Evolutionary conservation across 1,140 invertebrate species (phyloP).

Genomic region (Nylanderia fulva): DNA sequence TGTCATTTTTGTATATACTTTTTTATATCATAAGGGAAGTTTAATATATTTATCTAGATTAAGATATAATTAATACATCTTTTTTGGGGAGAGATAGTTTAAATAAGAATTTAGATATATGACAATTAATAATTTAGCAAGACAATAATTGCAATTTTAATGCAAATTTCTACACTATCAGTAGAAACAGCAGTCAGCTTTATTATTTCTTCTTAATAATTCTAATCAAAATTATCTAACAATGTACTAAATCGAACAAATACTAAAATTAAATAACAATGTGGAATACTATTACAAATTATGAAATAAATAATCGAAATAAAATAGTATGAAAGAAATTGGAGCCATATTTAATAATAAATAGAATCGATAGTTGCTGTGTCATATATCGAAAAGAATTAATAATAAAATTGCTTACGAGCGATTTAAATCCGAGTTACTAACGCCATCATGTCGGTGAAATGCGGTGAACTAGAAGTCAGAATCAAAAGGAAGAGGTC

Average conservation of each 20-base stretch:
- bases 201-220: neutral
- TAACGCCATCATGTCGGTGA: constrained; percentile 48
- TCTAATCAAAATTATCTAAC: neutral
- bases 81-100: neutral
- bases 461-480: neutral
- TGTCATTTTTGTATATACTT: neutral
- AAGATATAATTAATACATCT: too few species aligned
- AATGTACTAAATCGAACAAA: too few species aligned
- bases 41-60: too few species aligned
- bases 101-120: neutral
- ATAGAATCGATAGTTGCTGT: neutral
- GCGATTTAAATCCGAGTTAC: neutral
- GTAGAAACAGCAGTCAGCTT: neutral
- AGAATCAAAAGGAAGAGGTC: constrained; percentile 9
- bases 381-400: neutral
- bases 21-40: neutral
- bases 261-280: neutral
- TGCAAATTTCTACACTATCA: neutral
- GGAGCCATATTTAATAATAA: neutral
- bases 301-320: neutral
- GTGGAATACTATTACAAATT: neutral
- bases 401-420: neutral
- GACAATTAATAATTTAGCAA: neutral
- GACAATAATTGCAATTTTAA: neutral
- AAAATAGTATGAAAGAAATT: constrained; percentile 1